Evolutionary conservation across 2,888 invertebrate species (phyloP), one percentile per base, ranked within the genome.

Genomic region (Habrosyne pyritoides): DNA sequence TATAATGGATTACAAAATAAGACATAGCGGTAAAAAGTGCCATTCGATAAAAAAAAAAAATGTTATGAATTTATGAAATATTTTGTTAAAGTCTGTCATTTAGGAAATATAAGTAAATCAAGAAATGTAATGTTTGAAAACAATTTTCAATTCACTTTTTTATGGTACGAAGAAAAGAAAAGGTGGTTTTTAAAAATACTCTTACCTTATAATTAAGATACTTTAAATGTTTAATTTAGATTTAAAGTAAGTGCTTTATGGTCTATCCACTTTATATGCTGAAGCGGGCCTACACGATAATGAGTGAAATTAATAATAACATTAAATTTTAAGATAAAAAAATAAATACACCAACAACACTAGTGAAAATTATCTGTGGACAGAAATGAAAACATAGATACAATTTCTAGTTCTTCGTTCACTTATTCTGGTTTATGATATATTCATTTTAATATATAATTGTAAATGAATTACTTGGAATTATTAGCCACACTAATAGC

Each of bases 111-210:
- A n/a, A n/a, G n/a, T n/a, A n/a, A n/a, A n/a, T n/a, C n/a, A n/a
- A n/a, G n/a, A n/a, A n/a, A n/a, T n/a, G n/a, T n/a, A n/a, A n/a
- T n/a, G n/a, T n/a, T n/a, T n/a, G n/a, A n/a, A n/a, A n/a, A n/a
- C n/a, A n/a, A n/a, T n/a, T n/a, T n/a, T n/a, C n/a, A n/a, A n/a
- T n/a, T 21, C 33, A 50, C 51, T 47, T 53, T 46, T 49, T 42
- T 47, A 50, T 59, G 64, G 64, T 64, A 64, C 66, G 65, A 65
- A 68, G 61, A 60, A 46, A 60, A 52, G 58, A 63, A 59, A 60
- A 62, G 57, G 14, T 10, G 24, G 26, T 26, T 63, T n/a, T 71
- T 66, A 62, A 61, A 66, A 83, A 83, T 83, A 82, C 83, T 83
- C 84, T 67, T 75, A 77, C 64, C 57, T 63, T 64, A 63, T 72